Evolutionary conservation across 64 coral and sea anemone species (phyloP).

Genomic region (Porites lutea): DNA sequence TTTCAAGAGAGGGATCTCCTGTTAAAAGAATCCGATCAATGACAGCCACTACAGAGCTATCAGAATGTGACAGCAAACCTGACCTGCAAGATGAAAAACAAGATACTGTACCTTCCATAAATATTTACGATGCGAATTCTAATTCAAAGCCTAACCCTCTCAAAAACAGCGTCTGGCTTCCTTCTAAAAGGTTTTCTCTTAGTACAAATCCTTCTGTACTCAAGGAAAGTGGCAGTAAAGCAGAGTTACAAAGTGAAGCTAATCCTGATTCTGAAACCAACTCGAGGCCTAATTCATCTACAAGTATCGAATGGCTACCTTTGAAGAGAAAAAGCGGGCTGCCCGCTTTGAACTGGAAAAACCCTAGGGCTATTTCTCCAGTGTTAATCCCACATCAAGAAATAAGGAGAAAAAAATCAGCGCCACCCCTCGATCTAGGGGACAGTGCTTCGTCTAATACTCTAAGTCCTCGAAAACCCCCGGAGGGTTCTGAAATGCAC

Average conservation of each 20-base stretch:
- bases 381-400: background rate
- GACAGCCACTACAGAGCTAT: background rate
- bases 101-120: background rate
- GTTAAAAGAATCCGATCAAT: background rate
- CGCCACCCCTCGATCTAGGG: background rate
- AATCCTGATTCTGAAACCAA: background rate
- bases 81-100: background rate
- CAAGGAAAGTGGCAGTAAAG: background rate
- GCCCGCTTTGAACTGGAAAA: background rate
- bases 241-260: background rate
- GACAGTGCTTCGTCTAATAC: background rate
- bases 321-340: background rate
- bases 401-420: background rate
- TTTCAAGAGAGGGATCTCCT: background rate
- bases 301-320: background rate
- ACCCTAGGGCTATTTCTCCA: background rate
- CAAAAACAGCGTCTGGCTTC: background rate
- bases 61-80: background rate
- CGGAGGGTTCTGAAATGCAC: constrained; percentile 10
- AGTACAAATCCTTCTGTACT: no score
- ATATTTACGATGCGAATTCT: background rate
- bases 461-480: background rate
- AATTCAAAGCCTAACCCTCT: background rate
- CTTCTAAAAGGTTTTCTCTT: background rate
- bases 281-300: background rate